These are phyloP conservation scores for Cavia aperea DNA, from an alignment of 2,113 vertebrate genomes.

Conservation along the genomic window DNA sequence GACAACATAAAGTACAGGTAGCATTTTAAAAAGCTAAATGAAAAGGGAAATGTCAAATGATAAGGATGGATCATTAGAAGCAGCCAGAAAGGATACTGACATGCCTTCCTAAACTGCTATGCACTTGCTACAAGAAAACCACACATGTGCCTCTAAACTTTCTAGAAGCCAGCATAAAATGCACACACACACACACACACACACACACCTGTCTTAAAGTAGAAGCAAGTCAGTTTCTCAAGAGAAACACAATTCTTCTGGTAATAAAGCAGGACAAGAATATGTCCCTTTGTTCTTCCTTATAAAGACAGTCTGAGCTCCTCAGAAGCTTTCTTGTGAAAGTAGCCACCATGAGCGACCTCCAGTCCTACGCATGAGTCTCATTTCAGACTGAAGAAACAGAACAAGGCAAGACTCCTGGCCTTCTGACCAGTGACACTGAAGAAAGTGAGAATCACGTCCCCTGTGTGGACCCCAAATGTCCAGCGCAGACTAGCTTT, in stretches of 20 bases:
- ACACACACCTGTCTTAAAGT: neutral
- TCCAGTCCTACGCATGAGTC: fast-evolving
- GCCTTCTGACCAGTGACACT: neutral
- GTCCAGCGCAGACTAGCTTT: neutral
- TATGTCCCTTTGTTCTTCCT: neutral
- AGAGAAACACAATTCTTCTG: neutral
- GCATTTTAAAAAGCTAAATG: neutral
- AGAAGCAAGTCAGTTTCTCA: neutral
- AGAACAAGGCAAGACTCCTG: neutral
- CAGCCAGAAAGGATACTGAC: neutral
- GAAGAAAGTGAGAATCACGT: neutral
- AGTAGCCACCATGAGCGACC: neutral
- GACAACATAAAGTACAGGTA: slow-evolving; percentile 43
- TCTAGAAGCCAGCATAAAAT: neutral
- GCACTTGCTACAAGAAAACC: neutral
- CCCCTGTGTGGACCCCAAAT: neutral
- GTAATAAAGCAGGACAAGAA: neutral
- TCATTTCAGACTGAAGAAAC: neutral
- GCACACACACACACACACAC: neutral
- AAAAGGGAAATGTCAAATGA: neutral
- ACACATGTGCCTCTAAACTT: neutral
- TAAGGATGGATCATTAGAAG: neutral
- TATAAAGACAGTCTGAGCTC: neutral
- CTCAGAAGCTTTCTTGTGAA: neutral
- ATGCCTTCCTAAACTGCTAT: neutral